Evolutionary conservation across 2,113 vertebrate genomes (phyloP), one percentile per base, ranked within the genome.

Genomic region (Arothron firmamentum): DNA sequence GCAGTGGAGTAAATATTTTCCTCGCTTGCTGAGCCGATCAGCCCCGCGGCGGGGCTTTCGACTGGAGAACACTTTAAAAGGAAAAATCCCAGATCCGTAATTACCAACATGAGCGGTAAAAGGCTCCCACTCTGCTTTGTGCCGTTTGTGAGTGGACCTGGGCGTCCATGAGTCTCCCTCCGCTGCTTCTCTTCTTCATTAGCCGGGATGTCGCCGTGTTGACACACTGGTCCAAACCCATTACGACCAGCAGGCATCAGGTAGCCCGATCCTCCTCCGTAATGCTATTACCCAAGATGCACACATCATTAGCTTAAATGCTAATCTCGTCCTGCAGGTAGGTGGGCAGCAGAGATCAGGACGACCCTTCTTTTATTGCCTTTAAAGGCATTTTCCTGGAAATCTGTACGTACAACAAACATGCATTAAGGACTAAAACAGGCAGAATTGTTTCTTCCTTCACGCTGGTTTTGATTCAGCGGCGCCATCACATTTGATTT

Each of bases 211-310:
- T 51, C 75, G 65, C 78, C 62, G 63, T 25, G 17, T 62, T 71
- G 56, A 54, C 72, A 62, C 55, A 70, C 38, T 43, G 67, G 75
- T 82, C 84, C 65, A 76, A 80, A 80, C 62, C 43, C 43, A 72
- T 81, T 73, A 77, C 38, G 57, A 63, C 66, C 70, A 63, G 58
- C 65, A 75, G 62, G 70, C 72, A 42, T 79, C 81, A 77, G 50
- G 58, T 52, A 23, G 52, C 28, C 42, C 78, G 72, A 62, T 77
- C 76, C 69, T 53, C 46, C 59, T 58, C 55, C 11, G 57, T 78
- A 78, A 78, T 79, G 52, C 73, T 62, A 72, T 85, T 74, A 54
- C 58, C 16, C 52, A 10, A 46, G 41, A 67, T 58, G 58, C 45
- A 52, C 59, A 71, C 62, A 78, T 70, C 62, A 68, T 70, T 68